Percentiles rank a stretch among this genome's conserved stretches.
These are phyloP conservation scores for Notiomystis cincta DNA, from an alignment of 2,113 vertebrate genomes.

Conservation along the genomic window DNA sequence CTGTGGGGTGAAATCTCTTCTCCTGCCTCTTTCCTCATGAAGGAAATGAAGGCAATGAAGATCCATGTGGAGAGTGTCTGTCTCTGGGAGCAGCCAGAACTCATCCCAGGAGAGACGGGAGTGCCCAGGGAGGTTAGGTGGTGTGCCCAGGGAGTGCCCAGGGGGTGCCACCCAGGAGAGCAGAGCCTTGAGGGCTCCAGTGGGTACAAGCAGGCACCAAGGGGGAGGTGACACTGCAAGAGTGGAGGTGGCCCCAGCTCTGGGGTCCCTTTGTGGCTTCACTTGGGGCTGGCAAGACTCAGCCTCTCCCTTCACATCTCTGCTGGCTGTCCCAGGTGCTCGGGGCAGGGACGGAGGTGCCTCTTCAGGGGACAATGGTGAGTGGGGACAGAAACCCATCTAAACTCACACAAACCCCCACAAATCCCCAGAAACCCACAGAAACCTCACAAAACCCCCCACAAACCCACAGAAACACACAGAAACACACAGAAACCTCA, in stretches of 20 bases:
- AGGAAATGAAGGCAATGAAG: too few relatives aligned
- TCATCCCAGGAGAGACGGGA: not conserved
- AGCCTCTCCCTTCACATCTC: not conserved
- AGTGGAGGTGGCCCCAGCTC: not conserved
- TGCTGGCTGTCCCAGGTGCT: not conserved
- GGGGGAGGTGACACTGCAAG: not conserved
- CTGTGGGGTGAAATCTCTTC: not conserved
- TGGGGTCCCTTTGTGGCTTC: not conserved
- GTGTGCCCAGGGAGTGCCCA: not conserved
- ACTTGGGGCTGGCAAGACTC: not conserved
- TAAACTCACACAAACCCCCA: not conserved
- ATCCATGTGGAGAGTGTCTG: fast-evolving
- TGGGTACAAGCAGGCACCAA: not conserved
- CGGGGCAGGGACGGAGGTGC: not conserved
- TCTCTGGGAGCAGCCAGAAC: too few relatives aligned
- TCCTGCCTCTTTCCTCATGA: not conserved
- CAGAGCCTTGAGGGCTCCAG: not conserved
- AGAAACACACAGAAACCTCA: not conserved
- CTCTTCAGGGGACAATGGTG: not conserved
- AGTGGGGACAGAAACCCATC: not conserved
- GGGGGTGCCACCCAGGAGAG: not conserved
- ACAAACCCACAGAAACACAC: too few relatives aligned
- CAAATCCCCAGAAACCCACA: too few relatives aligned
- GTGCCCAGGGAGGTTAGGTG: too few relatives aligned
- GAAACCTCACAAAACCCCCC: not conserved